Evolutionary conservation across 2,797 vertebrate species (phyloP).

Genomic region (Pampus argenteus): DNA sequence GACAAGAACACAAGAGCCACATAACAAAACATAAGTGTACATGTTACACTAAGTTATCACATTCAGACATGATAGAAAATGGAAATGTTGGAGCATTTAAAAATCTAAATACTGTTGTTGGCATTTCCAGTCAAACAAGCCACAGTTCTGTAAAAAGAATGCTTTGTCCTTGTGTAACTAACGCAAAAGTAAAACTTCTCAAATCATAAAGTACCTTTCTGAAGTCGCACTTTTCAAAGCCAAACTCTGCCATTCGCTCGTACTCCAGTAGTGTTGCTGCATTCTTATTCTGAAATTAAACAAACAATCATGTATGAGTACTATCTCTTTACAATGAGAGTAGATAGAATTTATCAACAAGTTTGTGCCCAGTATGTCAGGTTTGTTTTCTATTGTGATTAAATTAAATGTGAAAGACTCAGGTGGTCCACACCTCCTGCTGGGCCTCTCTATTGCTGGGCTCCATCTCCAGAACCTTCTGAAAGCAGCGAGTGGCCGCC

Average conservation of each 20-base stretch:
- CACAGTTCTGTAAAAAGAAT: neutral
- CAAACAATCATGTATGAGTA: neutral
- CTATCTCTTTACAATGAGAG: neutral
- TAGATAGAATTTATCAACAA: neutral
- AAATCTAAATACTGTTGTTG: neutral
- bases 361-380: neutral
- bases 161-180: neutral
- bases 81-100: slow-evolving; percentile 4
- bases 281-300: slow-evolving; percentile 87
- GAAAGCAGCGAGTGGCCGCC: slow-evolving; percentile 94
- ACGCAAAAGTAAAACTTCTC: neutral
- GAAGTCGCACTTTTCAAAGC: slow-evolving; percentile 95
- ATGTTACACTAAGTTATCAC: neutral
- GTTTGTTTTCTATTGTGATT: neutral
- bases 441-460: slow-evolving; percentile 89
- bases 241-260: slow-evolving; percentile 91
- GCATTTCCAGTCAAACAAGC: neutral
- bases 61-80: neutral
- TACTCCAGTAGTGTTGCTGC: slow-evolving; percentile 91
- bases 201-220: slow-evolving; percentile 87
- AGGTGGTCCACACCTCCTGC: slow-evolving; percentile 86
- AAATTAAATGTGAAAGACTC: slow-evolving; percentile 3
- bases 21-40: neutral
- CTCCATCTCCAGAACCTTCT: slow-evolving; percentile 93
- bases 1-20: neutral